These are phyloP conservation scores for Prunella fulvescens DNA, from an alignment of 2,113 vertebrate genomes.

Conservation along the genomic window DNA sequence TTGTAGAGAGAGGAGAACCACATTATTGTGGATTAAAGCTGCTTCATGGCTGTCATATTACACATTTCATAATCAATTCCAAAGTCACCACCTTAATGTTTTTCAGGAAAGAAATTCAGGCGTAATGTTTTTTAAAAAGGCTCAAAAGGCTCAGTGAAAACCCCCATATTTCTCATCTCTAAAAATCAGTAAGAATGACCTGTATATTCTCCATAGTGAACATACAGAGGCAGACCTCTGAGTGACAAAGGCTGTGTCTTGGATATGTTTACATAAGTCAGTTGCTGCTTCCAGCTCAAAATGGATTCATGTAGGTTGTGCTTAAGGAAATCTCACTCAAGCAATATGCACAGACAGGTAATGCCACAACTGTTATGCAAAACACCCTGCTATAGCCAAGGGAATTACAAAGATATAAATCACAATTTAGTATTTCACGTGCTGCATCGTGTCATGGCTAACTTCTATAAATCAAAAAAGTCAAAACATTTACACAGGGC, in stretches of 20 bases:
- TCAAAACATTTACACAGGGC: not conserved
- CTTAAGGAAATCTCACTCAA: not conserved
- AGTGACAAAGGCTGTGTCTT: not conserved
- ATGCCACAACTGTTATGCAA: not conserved
- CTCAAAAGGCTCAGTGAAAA: not conserved
- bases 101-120: not conserved
- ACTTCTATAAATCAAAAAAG: not conserved
- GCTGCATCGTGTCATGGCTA: not conserved
- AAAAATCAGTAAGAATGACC: not conserved
- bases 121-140: not conserved
- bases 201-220: not conserved
- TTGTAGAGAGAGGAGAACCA: not conserved
- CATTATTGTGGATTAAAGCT: not conserved
- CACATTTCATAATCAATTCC: not conserved
- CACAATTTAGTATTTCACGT: not conserved
- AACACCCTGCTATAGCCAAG: not conserved
- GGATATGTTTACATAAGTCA: not conserved
- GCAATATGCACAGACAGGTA: not conserved
- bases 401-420: not conserved
- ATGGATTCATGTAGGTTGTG: not conserved
- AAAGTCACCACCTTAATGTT: not conserved
- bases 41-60: not conserved
- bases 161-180: not conserved
- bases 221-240: not conserved
- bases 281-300: not conserved